These are phyloP conservation scores for Oplegnathus fasciatus DNA, from an alignment of 2,113 vertebrate genomes.

Conservation along the genomic window DNA sequence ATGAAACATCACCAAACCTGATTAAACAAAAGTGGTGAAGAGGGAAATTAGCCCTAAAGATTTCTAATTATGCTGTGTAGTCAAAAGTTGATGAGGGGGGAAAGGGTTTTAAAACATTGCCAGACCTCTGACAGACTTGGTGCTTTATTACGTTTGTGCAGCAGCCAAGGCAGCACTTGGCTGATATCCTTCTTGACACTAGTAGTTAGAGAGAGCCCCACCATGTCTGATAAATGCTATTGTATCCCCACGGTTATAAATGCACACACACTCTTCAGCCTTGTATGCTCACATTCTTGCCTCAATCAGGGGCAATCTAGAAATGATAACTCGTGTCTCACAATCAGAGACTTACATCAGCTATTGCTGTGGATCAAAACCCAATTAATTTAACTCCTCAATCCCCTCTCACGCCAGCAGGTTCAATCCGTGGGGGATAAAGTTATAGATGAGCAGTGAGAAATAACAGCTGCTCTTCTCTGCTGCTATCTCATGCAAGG, in stretches of 20 bases:
- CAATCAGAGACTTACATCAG: neutral
- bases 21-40: constrained; percentile 1
- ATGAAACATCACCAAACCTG: constrained; percentile 5
- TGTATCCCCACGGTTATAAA: constrained; percentile 1
- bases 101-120: constrained; percentile 22
- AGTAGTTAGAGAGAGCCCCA: constrained; percentile 30
- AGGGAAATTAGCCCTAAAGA: neutral
- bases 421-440: constrained; percentile 26
- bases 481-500: neutral
- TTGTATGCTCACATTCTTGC: neutral
- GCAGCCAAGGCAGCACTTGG: constrained; percentile 33
- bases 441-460: constrained; percentile 18
- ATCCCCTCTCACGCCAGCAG: neutral
- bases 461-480: constrained; percentile 43
- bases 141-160: constrained; percentile 37
- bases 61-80: constrained; percentile 34
- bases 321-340: neutral
- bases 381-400: constrained; percentile 40
- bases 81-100: constrained; percentile 15
- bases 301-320: constrained; percentile 26
- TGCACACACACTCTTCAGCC: neutral
- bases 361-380: constrained; percentile 26
- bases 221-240: constrained; percentile 33
- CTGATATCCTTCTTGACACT: constrained; percentile 44
- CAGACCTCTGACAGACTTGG: constrained; percentile 19